Evolutionary conservation across 2,888 invertebrate species (phyloP).

Genomic region (Linnaemya vulpina): DNA sequence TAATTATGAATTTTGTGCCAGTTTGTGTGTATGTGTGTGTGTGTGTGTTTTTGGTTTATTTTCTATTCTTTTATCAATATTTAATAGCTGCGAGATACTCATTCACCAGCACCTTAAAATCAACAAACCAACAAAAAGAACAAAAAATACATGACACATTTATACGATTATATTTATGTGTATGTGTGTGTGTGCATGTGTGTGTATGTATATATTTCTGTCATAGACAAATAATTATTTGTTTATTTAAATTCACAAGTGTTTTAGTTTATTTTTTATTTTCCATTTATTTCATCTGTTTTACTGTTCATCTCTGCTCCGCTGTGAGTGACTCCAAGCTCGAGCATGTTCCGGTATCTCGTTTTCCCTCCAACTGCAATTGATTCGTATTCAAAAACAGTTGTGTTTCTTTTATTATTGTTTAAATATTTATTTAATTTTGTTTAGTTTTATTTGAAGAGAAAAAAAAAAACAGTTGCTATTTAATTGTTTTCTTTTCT

Average conservation of each 20-base stretch:
- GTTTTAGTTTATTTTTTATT: conserved; percentile 26
- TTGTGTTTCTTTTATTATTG: conserved; percentile 42
- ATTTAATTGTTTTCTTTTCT: conserved; percentile 14
- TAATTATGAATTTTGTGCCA: conserved; percentile 15
- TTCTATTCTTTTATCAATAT: conserved; percentile 17
- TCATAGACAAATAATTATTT: conserved; percentile 36
- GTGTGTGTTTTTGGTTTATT: not conserved
- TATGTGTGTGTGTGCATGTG: no score
- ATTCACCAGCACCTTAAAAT: not conserved
- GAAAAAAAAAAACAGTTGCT: conserved; percentile 40
- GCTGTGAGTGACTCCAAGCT: conserved; percentile 32
- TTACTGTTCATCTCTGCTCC: conserved; percentile 29
- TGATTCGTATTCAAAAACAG: conserved; percentile 41
- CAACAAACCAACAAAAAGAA: not conserved
- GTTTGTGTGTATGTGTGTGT: not conserved
- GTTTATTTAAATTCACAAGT: conserved; percentile 8
- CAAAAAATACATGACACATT: no score
- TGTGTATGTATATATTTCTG: not conserved
- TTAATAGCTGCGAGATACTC: conserved; percentile 3
- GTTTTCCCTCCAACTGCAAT: not conserved
- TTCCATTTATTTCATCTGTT: conserved; percentile 14
- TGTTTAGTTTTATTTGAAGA: conserved; percentile 46
- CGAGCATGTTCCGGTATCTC: conserved; percentile 16
- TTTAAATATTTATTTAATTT: conserved; percentile 43
- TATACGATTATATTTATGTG: no score